Base-by-base conservation (phyloP, 2,113 vertebrate genomes). In the Chrysochloris asiatica region DNA sequence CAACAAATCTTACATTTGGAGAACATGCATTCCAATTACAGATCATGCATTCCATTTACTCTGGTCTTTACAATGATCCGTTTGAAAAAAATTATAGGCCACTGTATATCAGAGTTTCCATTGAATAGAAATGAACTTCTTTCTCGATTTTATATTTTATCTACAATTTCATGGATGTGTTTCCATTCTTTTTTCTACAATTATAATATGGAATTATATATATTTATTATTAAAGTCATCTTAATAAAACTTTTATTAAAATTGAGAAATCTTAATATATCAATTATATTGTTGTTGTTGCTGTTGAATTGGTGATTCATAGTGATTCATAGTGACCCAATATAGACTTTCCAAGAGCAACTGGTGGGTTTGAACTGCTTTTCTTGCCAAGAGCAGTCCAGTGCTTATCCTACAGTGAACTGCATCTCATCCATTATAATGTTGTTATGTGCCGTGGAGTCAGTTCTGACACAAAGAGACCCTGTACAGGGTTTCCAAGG, bases 201-300 rank as follows among this genome's bases (percentile, higher is more conserved):
- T 76, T 71, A 88, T 65, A 52, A 12, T 65, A 65, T 71, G 30
- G 4, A 86, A 92, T 95, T 89, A 86, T 86, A 61, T 89, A 19
- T 63, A 43, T 28, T 90, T 86, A 52, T 73, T 90, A 78, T 38
- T 63, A 84, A 91, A 81, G 28, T 47, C 38, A 78, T 52, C 47
- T 69, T 90, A 89, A 87, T 76, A 83, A 38, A 76, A 83, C 17
- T 83, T 90, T 92, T 83, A 80, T 83, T 94, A 94, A 96, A 83
- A 91, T 38, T 14, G 4, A 2, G 16, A 86, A 75, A n/a, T 48
- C 38, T 54, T 79, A 82, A 92, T 77, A 75, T 73, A 84, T 71
- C n/a, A n/a, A n/a, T n/a, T n/a, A n/a, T n/a, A n/a, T n/a, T n/a
- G n/a, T n/a, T n/a, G n/a, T n/a, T n/a, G n/a, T n/a, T n/a, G n/a